Conservation (phyloP, 2,797 vertebrate species). For the Acipenser transmontanus region DNA sequence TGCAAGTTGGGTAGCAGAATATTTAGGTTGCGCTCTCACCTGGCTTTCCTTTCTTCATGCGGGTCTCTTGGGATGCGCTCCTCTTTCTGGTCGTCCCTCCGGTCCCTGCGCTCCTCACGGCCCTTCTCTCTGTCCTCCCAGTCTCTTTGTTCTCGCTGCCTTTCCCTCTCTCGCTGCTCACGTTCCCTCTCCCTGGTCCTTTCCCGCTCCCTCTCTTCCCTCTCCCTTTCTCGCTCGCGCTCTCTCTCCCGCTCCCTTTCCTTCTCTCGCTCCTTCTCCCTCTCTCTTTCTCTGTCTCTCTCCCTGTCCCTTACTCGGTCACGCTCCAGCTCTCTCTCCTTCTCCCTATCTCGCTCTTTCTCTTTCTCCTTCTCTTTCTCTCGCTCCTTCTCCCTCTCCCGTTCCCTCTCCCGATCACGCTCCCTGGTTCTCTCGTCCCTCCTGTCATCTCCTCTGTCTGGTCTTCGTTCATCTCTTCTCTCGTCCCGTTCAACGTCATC, state of each 20-base stretch:
- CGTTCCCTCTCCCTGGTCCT: slow-evolving; percentile 40
- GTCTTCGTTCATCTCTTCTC: slow-evolving; percentile 78
- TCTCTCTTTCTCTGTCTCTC: slow-evolving; percentile 29
- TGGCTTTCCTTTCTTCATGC: slow-evolving; percentile 83
- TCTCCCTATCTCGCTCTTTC: slow-evolving; percentile 33
- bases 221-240: slow-evolving; percentile 41
- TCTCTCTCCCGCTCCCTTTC: slow-evolving; percentile 51
- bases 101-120: slow-evolving; percentile 82
- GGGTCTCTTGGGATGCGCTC: slow-evolving; percentile 69
- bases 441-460: slow-evolving; percentile 75
- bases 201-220: slow-evolving; percentile 46
- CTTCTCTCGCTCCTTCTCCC: slow-evolving; percentile 53
- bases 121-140: slow-evolving; percentile 85
- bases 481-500: slow-evolving; percentile 85
- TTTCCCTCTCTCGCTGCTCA: slow-evolving; percentile 59
- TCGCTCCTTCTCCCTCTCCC: slow-evolving; percentile 39
- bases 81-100: slow-evolving; percentile 79
- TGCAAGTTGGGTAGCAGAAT: too few species aligned
- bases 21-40: slow-evolving; percentile 37
- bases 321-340: slow-evolving; percentile 46
- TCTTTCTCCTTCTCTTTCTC: too few species aligned
- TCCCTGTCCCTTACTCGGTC: slow-evolving; percentile 43
- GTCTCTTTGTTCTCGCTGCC: slow-evolving; percentile 61
- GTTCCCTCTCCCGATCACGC: slow-evolving; percentile 52
- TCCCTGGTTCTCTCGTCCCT: slow-evolving; percentile 74